phyloP scores from a whole-genome alignment of 2,888 invertebrate species.

The Neoaliturus tenellus region DNA sequence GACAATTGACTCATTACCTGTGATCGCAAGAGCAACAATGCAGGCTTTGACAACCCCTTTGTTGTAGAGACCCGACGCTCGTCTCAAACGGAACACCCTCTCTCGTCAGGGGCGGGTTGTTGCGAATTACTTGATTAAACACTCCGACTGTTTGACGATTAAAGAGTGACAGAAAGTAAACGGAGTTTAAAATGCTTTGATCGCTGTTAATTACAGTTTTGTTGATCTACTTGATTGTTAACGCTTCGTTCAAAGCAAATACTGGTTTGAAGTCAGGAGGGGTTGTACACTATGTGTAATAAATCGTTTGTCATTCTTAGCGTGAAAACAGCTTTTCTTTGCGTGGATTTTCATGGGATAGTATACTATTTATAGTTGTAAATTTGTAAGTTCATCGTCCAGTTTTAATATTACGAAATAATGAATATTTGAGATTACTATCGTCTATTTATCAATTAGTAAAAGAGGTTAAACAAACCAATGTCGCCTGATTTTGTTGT shows the following conservation, averaged over 20 bases:
- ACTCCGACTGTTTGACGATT: slow-evolving; percentile 1
- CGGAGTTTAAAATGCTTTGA: neutral
- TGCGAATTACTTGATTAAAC: neutral
- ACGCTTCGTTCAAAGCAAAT: neutral
- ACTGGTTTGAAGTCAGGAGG: no score
- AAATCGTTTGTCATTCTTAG: no score
- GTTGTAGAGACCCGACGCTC: neutral
- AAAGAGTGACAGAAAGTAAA: neutral
- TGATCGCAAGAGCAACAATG: slow-evolving; percentile 1
- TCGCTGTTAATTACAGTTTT: neutral
- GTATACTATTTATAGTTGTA: no score
- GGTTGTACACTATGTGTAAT: no score
- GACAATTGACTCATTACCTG: neutral
- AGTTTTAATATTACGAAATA: no score
- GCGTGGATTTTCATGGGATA: no score
- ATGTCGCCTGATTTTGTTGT: no score
- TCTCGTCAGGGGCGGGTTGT: neutral
- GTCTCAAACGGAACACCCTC: neutral
- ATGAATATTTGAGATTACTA: no score
- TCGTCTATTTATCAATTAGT: no score
- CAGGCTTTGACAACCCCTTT: neutral
- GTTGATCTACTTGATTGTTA: neutral
- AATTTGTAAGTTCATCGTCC: no score
- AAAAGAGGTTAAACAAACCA: no score
- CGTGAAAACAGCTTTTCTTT: no score